Percentiles rank a stretch among this genome's conserved stretches.
Conservation (phyloP, 2,113 vertebrate species). For the Lophotis ruficrista region DNA sequence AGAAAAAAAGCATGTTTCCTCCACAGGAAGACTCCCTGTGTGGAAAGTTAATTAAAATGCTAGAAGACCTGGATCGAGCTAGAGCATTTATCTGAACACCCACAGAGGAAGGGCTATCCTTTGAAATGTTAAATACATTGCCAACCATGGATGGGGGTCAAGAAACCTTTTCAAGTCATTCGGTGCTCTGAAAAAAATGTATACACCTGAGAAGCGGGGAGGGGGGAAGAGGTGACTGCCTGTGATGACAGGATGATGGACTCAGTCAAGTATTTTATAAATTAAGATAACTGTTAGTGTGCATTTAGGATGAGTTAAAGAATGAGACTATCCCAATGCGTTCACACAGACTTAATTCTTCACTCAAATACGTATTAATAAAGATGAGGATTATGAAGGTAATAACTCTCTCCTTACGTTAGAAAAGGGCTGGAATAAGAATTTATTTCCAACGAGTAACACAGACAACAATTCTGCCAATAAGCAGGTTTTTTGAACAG, state of each 20-base stretch:
- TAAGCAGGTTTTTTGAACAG: background rate
- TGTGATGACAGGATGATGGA: background rate
- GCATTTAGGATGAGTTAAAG: background rate
- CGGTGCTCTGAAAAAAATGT: background rate
- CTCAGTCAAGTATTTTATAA: background rate
- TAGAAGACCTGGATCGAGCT: background rate
- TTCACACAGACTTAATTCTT: background rate
- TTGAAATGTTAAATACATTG: conserved; percentile 1
- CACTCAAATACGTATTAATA: background rate
- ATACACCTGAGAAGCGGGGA: background rate
- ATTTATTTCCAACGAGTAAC: background rate
- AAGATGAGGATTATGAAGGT: background rate
- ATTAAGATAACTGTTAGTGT: background rate
- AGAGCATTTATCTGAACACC: background rate
- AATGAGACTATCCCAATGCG: fast-evolving
- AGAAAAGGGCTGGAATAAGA: background rate
- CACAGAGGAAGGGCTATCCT: background rate
- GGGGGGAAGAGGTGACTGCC: background rate
- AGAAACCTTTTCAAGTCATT: background rate
- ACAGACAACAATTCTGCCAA: background rate
- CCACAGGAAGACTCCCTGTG: background rate
- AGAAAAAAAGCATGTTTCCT: background rate
- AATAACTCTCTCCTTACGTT: background rate
- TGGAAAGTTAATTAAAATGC: conserved; percentile 33
- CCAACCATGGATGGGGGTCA: background rate